Evolutionary conservation across 1,140 invertebrate genomes (phyloP).

Genomic region (Leptonema lineaticorne): DNA sequence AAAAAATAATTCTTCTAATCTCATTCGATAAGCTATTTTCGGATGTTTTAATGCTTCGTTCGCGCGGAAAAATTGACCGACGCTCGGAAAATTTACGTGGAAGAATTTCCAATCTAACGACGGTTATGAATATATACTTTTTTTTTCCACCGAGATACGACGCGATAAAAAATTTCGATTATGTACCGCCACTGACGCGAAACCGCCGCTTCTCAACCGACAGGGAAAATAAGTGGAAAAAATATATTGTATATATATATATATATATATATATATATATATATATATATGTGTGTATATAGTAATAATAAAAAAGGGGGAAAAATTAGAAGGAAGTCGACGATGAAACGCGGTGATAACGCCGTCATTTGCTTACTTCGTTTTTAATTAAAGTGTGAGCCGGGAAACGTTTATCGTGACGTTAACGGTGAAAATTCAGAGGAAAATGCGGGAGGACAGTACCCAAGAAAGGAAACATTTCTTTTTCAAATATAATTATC

Average conservation of each 20-base stretch:
- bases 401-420: conserved; percentile 41
- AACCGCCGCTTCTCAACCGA: background rate
- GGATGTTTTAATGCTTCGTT: background rate
- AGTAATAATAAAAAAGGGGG: too few relatives aligned
- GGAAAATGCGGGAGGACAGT: background rate
- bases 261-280: too few relatives aligned
- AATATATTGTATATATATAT: too few relatives aligned
- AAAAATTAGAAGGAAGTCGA: conserved; percentile 28
- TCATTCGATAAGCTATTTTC: background rate
- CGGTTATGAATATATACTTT: conserved; percentile 12
- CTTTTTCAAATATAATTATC: conserved; percentile 42
- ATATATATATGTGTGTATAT: too few relatives aligned
- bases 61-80: background rate
- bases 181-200: background rate
- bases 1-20: conserved; percentile 13
- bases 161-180: conserved; percentile 33
- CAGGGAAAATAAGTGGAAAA: too few relatives aligned
- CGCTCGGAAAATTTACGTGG: conserved; percentile 21
- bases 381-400: conserved; percentile 43
- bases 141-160: conserved; percentile 27
- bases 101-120: conserved; percentile 30
- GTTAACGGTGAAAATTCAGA: conserved; percentile 40
- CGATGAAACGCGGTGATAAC: conserved; percentile 42
- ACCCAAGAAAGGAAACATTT: conserved; percentile 41
- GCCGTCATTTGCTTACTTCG: conserved; percentile 43